Base-by-base conservation (phyloP, 92 coral and sea anemone genomes). In the Desmophyllum pertusum region DNA sequence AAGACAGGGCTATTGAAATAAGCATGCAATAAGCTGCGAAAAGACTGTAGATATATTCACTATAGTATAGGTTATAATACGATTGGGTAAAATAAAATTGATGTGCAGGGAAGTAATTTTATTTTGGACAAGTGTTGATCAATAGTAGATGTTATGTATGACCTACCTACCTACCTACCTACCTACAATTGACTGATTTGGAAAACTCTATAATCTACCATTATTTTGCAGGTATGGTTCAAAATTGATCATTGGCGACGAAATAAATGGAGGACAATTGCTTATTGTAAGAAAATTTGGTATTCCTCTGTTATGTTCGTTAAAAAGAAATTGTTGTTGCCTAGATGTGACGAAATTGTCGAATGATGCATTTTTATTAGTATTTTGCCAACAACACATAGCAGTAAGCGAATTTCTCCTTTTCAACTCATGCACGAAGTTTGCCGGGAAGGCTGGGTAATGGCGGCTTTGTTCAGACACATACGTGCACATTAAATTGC, bases 151-250 rank as follows among this genome's bases (percentile, higher is more conserved):
- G n/a, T n/a, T n/a, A n/a, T n/a, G n/a, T n/a, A n/a, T n/a, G n/a
- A n/a, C n/a, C n/a, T n/a, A n/a, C n/a, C n/a, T n/a, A n/a, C n/a
- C n/a, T n/a, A n/a, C n/a, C n/a, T n/a, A n/a, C n/a, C n/a, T n/a
- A n/a, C n/a, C n/a, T n/a, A n/a, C n/a, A n/a, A n/a, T n/a, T n/a
- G n/a, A n/a, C n/a, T n/a, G n/a, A n/a, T n/a, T n/a, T n/a, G n/a
- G n/a, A 13, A 10, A 50, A 50, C 55, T 50, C 18, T 50, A 15
- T 50, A 13, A 21, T 35, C 18, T 67, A 6, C 73, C 42, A 6
- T 35, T 67, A 17, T 67, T 35, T n/a, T 66, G 18, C 46, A 95
- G 98, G 98, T 95, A 93, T 81, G 98, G 98, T n/a, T 90, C 93
- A 13, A 91, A 79, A 53, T 78, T 95, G 41, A 91, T 95, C 13